Evolutionary conservation across 2,797 vertebrate species (phyloP).

Genomic region (Astyanax mexicanus): DNA sequence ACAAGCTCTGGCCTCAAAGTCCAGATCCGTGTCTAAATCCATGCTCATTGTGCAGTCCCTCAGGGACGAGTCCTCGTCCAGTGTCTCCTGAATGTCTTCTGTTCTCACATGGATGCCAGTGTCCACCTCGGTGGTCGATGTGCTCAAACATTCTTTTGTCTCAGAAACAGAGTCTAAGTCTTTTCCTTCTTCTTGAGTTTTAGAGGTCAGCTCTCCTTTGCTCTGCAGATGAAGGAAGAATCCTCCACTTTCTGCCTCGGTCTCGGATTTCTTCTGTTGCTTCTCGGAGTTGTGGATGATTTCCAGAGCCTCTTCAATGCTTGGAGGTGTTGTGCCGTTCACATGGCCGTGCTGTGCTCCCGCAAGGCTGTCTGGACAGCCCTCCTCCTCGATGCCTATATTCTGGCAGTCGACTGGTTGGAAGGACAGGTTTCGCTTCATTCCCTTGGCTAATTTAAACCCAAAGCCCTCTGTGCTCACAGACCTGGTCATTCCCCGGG

Average conservation of each 20-base stretch:
- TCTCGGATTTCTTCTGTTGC: constrained; percentile 64
- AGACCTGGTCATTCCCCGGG: constrained; percentile 87
- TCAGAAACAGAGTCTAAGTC: constrained; percentile 84
- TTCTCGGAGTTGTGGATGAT: constrained; percentile 90
- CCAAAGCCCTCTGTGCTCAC: constrained; percentile 92
- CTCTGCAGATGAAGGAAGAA: constrained; percentile 93
- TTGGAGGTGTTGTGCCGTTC: constrained; percentile 81
- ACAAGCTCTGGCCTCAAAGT: constrained; percentile 74
- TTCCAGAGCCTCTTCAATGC: constrained; percentile 92
- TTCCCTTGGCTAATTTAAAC: constrained; percentile 83
- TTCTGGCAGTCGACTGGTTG: constrained; percentile 90
- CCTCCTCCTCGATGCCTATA: constrained; percentile 86
- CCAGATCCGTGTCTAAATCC: constrained; percentile 92
- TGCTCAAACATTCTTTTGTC: constrained; percentile 82
- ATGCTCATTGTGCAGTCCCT: constrained; percentile 94
- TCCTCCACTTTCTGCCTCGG: constrained; percentile 82
- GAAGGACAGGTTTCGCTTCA: constrained; percentile 90
- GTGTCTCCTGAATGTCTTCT: constrained; percentile 91
- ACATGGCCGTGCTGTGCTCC: constrained; percentile 66
- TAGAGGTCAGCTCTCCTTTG: constrained; percentile 71
- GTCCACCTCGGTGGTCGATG: constrained; percentile 91
- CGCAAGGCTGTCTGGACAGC: constrained; percentile 72
- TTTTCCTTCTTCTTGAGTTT: constrained; percentile 65
- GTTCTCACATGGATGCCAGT: constrained; percentile 94
- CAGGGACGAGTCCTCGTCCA: constrained; percentile 96